Percentiles rank a stretch among this genome's conserved stretches.
Evolutionary conservation across 2,888 invertebrate genomes (phyloP).

Genomic region (Tenthredo distinguenda): DNA sequence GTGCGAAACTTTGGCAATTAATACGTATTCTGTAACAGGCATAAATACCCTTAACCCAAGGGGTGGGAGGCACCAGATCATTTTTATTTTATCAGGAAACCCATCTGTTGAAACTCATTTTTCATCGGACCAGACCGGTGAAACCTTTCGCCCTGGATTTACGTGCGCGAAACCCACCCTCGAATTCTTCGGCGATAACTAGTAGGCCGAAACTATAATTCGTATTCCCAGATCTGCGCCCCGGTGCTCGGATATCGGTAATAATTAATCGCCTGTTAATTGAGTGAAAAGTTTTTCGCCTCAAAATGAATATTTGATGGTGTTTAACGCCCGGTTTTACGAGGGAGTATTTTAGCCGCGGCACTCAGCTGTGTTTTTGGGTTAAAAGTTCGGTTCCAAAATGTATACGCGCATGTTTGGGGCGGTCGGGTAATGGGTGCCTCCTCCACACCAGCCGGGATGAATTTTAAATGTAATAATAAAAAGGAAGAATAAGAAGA

Average conservation of each 20-base stretch:
- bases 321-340: constrained; percentile 16
- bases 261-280: constrained; percentile 27
- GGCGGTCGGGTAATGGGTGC: background rate
- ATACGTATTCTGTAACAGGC: constrained; percentile 58
- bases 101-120: constrained; percentile 54
- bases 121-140: constrained; percentile 33
- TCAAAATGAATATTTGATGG: background rate
- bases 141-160: background rate
- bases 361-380: constrained; percentile 6
- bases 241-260: background rate
- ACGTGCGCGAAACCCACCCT: background rate
- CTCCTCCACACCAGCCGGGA: background rate
- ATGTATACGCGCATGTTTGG: background rate
- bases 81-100: constrained; percentile 58
- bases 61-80: constrained; percentile 47
- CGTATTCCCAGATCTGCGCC: background rate
- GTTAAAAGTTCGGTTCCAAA: background rate
- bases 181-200: background rate
- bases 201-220: background rate
- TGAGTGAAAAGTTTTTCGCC: background rate
- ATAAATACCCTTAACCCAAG: constrained; percentile 56
- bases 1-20: constrained; percentile 64
- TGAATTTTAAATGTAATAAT: background rate
- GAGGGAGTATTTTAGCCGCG: background rate
- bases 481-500: background rate